Evolutionary conservation across 2,113 vertebrate genomes (phyloP), one percentile per base, ranked within the genome.

Genomic region (Pteruthius melanotis): DNA sequence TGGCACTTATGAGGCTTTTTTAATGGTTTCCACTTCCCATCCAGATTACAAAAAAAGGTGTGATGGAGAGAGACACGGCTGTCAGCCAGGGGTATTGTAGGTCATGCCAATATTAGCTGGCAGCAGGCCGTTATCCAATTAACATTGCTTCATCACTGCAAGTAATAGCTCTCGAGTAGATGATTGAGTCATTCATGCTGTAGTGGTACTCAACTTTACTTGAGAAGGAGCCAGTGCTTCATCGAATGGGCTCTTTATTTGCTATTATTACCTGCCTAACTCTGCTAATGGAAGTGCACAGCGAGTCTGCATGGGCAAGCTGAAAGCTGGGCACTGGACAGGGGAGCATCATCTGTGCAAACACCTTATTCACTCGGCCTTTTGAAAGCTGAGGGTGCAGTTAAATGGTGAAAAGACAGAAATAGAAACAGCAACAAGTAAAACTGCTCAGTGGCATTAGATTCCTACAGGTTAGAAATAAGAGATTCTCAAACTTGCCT

Each of bases 81-180:
- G 93, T 94, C 94, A 94, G 98, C 97, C 98, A 98, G 97, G 95
- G 95, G 81, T 96, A 92, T 89, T 98, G 94, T 97, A 97, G 98
- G 97, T 97, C 98, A 98, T 97, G 97, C 97, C 98, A 98, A 94
- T 98, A 97, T 84, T 97, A 98, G 95, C 95, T 98, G 98, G 98
- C 98, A 98, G 85, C 81, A 78, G 83, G 98, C 97, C 89, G 95
- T 96, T 97, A 97, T 97, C 98, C 98, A 98, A 98, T 99, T 99
- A 99, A 98, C 98, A 97, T 98, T 97, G 98, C 98, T 98, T 98
- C 98, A 91, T 94, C 70, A 7, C 94, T 92, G 91, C 97, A 94
- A 97, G 97, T 97, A 98, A 97, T 98, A 98, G 96, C 97, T 97
- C 98, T 97, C 76, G 75, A 94, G 95, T 96, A 97, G 89, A 95